phyloP scores from a whole-genome alignment of 2,888 invertebrate species.

The Gasteruption jaculator region DNA sequence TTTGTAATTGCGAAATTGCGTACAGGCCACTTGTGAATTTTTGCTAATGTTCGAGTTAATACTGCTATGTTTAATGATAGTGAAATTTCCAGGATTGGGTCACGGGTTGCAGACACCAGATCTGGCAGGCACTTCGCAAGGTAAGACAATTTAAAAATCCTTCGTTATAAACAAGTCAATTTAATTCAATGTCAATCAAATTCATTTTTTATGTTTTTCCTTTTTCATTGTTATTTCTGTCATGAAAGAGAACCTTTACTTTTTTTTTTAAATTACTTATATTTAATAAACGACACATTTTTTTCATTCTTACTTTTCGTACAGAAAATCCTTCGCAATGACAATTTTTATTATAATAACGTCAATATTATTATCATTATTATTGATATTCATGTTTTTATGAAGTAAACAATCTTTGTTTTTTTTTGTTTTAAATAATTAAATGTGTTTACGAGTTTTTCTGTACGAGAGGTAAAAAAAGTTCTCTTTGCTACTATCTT shows the following conservation, averaged over 20 bases:
- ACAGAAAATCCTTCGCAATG: too few species aligned
- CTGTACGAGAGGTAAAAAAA: too few species aligned
- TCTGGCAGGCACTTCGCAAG: slow-evolving; percentile 82
- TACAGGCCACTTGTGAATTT: slow-evolving; percentile 40
- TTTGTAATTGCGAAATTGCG: slow-evolving; percentile 45
- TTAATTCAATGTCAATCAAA: slow-evolving; percentile 12
- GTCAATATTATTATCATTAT: too few species aligned
- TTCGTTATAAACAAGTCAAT: slow-evolving; percentile 25
- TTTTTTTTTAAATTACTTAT: slow-evolving; percentile 12
- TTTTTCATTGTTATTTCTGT: slow-evolving; percentile 8
- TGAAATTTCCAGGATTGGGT: slow-evolving; percentile 51
- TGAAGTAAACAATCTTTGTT: too few species aligned
- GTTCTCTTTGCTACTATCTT: too few species aligned
- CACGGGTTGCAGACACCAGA: slow-evolving; percentile 56
- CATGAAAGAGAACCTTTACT: slow-evolving; percentile 6
- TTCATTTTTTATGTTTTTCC: slow-evolving; percentile 8
- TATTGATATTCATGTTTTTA: too few species aligned
- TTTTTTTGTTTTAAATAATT: too few species aligned
- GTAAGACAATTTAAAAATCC: slow-evolving; percentile 56
- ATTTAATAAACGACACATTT: too few species aligned
- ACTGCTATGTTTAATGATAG: slow-evolving; percentile 47
- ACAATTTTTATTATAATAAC: too few species aligned
- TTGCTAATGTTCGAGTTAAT: slow-evolving; percentile 21
- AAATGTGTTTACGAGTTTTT: too few species aligned
- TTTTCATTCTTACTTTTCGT: too few species aligned